A percentile compares a stretch with the other conserved stretches of the same genome.
These are phyloP conservation scores for Urocyon cinereoargenteus DNA, from an alignment of 2,797 vertebrate genomes.

Conservation along the genomic window DNA sequence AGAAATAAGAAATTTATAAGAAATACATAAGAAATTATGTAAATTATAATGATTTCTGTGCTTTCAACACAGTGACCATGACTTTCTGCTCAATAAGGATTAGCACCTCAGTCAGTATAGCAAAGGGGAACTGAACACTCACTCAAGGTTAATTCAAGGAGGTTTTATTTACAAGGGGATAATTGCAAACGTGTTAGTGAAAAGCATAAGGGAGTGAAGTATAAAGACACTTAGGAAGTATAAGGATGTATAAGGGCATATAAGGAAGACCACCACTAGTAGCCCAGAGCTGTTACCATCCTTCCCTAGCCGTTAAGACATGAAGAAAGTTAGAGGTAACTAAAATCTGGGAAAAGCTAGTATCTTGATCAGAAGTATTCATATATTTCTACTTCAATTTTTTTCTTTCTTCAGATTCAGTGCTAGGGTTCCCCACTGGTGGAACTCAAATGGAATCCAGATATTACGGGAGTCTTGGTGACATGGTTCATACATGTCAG, in stretches of 20 bases:
- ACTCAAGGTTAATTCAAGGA: neutral
- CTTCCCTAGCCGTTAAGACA: neutral
- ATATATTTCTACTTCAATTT: neutral
- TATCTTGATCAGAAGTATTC: neutral
- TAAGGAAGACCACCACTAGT: neutral
- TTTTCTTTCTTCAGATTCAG: neutral
- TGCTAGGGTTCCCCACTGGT: neutral
- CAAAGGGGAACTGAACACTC: neutral
- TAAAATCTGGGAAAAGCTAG: neutral
- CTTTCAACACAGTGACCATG: neutral
- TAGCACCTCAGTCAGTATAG: neutral
- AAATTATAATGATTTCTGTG: neutral
- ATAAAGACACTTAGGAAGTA: no score
- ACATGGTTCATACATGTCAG: neutral
- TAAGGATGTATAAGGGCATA: no score
- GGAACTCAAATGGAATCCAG: neutral
- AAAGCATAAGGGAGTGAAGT: no score
- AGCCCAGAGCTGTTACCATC: neutral
- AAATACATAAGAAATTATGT: no score
- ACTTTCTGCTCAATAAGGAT: neutral
- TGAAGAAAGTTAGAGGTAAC: neutral
- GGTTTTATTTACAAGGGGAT: neutral
- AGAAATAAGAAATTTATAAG: no score
- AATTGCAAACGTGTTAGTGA: neutral
- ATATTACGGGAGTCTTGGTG: neutral